A percentile compares a stretch with the other conserved stretches of the same genome.
These are phyloP conservation scores for Orgyia antiqua DNA, from an alignment of 2,888 invertebrate species.

Conservation along the genomic window DNA sequence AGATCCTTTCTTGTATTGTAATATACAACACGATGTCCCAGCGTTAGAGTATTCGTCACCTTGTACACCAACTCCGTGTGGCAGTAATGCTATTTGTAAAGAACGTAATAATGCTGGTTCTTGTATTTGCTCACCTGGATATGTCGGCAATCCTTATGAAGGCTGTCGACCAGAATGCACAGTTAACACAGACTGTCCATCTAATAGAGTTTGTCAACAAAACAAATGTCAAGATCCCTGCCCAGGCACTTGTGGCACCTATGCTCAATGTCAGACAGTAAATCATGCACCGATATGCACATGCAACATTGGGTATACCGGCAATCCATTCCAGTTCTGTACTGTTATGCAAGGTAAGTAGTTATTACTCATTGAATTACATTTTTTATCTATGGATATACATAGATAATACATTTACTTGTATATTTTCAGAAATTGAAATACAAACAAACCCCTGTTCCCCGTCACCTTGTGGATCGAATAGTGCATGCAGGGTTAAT, in stretches of 20 bases:
- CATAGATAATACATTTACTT: too few relatives aligned
- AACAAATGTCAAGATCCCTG: constrained; percentile 88
- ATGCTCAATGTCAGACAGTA: constrained; percentile 84
- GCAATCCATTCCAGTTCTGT: constrained; percentile 77
- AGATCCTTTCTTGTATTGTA: constrained; percentile 83
- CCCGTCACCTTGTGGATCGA: constrained; percentile 90
- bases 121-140: constrained; percentile 82
- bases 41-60: constrained; percentile 70
- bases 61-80: constrained; percentile 85
- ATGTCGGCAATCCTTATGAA: constrained; percentile 81
- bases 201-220: constrained; percentile 84
- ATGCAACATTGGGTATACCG: constrained; percentile 81
- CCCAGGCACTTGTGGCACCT: constrained; percentile 85
- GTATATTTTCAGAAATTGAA: constrained; percentile 46
- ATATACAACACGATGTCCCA: constrained; percentile 46
- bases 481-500: constrained; percentile 85
- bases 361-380: not conserved
- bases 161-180: constrained; percentile 87
- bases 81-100: constrained; percentile 83
- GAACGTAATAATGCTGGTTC: constrained; percentile 84
- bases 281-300: constrained; percentile 85
- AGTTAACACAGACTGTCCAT: constrained; percentile 84
- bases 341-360: constrained; percentile 47
- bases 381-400: not conserved
- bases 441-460: constrained; percentile 79